These are phyloP conservation scores for Platyscapa corneri DNA, from an alignment of 1,140 invertebrate species.

Conservation along the genomic window DNA sequence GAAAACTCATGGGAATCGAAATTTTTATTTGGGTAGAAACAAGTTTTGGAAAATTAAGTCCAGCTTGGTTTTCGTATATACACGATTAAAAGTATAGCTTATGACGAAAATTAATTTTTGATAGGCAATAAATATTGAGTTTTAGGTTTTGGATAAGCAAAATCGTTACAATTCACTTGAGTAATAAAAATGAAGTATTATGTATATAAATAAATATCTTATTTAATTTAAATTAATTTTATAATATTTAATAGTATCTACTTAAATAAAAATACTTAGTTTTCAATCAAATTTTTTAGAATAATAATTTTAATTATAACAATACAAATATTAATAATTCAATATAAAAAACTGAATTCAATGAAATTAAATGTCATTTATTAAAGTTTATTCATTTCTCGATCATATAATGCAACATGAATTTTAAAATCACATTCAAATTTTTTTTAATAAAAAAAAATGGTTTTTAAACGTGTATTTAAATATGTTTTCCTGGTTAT, in stretches of 20 bases:
- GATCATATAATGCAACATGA: background rate
- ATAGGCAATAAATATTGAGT: background rate
- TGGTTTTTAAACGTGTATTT: background rate
- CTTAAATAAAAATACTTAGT: background rate
- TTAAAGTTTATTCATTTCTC: background rate
- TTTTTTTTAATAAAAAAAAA: background rate
- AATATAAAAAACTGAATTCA: background rate
- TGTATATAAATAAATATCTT: background rate
- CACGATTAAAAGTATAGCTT: background rate
- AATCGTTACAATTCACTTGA: background rate
- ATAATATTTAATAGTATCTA: background rate
- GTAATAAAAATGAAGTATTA: background rate
- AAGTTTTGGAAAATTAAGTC: background rate
- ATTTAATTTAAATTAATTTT: background rate
- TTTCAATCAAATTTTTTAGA: background rate
- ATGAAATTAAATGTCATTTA: background rate
- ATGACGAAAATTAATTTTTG: background rate
- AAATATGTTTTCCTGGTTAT: background rate
- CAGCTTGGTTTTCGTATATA: background rate
- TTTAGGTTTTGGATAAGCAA: conserved; percentile 2
- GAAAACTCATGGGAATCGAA: background rate
- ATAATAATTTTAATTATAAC: background rate
- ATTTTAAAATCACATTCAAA: background rate
- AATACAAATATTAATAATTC: background rate
- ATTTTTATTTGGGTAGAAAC: background rate